These are phyloP conservation scores for Denticeps clupeoides DNA, from an alignment of 2,797 vertebrate genomes.

Conservation along the genomic window DNA sequence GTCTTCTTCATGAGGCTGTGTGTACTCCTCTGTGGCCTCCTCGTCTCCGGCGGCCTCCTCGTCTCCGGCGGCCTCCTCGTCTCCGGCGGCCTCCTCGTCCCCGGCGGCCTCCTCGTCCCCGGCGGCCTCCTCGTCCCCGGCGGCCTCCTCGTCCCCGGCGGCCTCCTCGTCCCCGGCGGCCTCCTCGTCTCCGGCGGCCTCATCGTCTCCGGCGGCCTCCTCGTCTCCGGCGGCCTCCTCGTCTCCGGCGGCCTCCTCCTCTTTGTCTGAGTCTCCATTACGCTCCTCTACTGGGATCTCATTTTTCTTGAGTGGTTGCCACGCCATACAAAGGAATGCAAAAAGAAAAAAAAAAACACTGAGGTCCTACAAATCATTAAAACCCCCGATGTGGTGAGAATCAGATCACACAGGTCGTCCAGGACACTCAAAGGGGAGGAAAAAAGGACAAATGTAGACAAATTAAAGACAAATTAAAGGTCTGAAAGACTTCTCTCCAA, in stretches of 20 bases:
- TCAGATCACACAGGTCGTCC: too few relatives aligned
- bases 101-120: slow-evolving; percentile 12
- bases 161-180: slow-evolving; percentile 25
- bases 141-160: slow-evolving; percentile 18
- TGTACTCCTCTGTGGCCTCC: too few relatives aligned
- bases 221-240: slow-evolving; percentile 22
- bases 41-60: slow-evolving; percentile 14
- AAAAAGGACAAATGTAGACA: slow-evolving; percentile 35
- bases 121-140: background rate
- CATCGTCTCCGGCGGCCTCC: slow-evolving; percentile 12
- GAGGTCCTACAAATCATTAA: too few relatives aligned
- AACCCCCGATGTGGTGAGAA: too few relatives aligned
- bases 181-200: slow-evolving; percentile 15
- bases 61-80: background rate
- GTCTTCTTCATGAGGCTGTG: too few relatives aligned
- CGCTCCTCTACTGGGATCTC: slow-evolving; percentile 43
- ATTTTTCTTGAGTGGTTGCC: slow-evolving; percentile 26
- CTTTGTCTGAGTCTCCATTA: slow-evolving; percentile 36
- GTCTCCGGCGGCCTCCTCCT: background rate
- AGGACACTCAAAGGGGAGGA: too few relatives aligned
- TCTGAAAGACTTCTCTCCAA: too few relatives aligned
- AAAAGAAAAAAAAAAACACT: background rate
- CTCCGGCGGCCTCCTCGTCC: background rate
- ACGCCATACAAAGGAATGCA: background rate
- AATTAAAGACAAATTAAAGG: slow-evolving; percentile 11